Evolutionary conservation across 2,888 invertebrate genomes (phyloP).

Genomic region (Linhomoeus sp.): DNA sequence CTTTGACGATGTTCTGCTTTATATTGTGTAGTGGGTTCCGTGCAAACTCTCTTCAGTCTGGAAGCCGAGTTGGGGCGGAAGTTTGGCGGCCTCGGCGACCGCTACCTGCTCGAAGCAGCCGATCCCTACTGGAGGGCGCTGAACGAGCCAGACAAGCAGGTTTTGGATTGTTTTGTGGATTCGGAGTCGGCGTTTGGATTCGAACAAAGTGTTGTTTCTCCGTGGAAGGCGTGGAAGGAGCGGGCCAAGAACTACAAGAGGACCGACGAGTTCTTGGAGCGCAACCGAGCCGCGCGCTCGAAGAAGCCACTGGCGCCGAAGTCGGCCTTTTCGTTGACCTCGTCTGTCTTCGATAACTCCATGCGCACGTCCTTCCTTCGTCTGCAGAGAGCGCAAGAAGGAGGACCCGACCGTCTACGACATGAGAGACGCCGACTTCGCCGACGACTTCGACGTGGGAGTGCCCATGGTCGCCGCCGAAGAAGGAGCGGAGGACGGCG

Average conservation of each 20-base stretch:
- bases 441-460: neutral
- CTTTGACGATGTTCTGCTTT: too few species aligned
- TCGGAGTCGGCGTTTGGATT: too few species aligned
- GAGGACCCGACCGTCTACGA: neutral
- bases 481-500: too few species aligned
- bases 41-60: neutral
- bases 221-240: slow-evolving; percentile 1
- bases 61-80: neutral
- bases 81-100: neutral
- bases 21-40: too few species aligned
- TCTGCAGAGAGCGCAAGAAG: neutral
- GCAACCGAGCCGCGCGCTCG: neutral
- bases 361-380: too few species aligned
- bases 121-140: too few species aligned
- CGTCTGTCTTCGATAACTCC: too few species aligned
- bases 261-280: neutral
- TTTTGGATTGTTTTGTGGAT: too few species aligned
- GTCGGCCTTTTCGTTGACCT: too few species aligned
- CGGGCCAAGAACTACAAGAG: neutral
- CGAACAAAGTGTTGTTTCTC: neutral
- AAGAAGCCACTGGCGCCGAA: neutral
- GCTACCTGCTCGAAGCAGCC: too few species aligned
- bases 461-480: too few species aligned
- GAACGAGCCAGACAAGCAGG: too few species aligned
- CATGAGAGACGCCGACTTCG: neutral